Evolutionary conservation across 2,888 invertebrate genomes (phyloP), one percentile per base, ranked within the genome.

Genomic region (Cordilura impudica): DNA sequence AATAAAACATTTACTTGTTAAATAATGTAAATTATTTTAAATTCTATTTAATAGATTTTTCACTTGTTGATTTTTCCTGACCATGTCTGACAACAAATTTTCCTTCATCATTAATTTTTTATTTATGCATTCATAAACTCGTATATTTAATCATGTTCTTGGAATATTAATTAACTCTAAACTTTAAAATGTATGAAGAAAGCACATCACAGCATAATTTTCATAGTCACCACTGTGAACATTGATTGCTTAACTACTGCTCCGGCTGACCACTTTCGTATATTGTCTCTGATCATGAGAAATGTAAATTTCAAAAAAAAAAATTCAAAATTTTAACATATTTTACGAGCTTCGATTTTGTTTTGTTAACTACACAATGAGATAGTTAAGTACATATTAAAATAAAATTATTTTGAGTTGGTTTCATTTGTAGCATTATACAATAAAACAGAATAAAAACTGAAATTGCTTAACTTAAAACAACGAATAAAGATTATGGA

Each of bases 91-190:
- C 45, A 67, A 47, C 45, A 69, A 69, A 63, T 35, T 63, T 65
- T 69, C 51, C 39, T 35, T 69, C 47, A 69, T 51, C 58, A n/a
- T 67, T 72, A 54, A 47, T 31, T 49, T 31, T 26, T 58, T 66
- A 53, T 71, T 54, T 56, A 67, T 66, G 54, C 54, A 72, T 63
- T 49, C 23, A 43, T 49, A 56, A 18, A 43, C 14, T 72, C 58
- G 31, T 69, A 63, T 63, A 51, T 23, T 58, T 45, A 53, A 69
- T 12, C 26, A 51, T 73, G 39, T 73, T 70, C 69, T 60, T 45
- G 53, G 78, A 78, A 74, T 74, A 78, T 47, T 54, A 78, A 78
- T 74, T 65, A 63, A 65, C 53, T 69, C 16, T 14, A 10, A 54
- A 63, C 31, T 71, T 8, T 18, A 31, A 71, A 45, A 71, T 53